Percentiles rank a stretch among this genome's conserved stretches.
phyloP scores from a whole-genome alignment of 2,888 invertebrate species.

The Seladonia tumulorum region DNA sequence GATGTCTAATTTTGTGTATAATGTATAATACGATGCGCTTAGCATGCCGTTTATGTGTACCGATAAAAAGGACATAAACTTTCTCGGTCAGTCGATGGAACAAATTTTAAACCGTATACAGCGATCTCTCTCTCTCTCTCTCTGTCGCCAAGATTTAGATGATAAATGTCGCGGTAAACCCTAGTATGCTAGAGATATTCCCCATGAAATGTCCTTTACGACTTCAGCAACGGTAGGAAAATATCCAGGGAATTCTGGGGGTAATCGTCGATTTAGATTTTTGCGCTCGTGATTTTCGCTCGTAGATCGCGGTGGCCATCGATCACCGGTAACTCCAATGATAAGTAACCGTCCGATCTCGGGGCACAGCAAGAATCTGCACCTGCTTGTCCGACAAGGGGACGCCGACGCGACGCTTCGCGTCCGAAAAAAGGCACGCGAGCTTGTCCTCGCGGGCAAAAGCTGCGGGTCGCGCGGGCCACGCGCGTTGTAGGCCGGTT shows the following conservation, averaged over 20 bases:
- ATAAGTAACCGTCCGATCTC: not conserved
- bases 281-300: not conserved
- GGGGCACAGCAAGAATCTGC: conserved; percentile 33
- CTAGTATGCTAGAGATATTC: not conserved
- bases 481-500: conserved; percentile 18
- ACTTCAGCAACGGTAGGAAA: not conserved
- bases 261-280: not conserved
- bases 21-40: too few relatives aligned
- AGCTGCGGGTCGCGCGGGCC: conserved; percentile 20
- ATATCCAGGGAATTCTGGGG: not conserved
- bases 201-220: not conserved
- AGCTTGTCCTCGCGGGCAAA: conserved; percentile 39
- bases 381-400: conserved; percentile 38
- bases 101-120: too few relatives aligned
- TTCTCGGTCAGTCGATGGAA: too few relatives aligned
- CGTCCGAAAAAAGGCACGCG: conserved; percentile 15
- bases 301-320: not conserved
- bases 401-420: conserved; percentile 12
- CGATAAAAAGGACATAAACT: too few relatives aligned
- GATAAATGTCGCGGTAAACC: too few relatives aligned
- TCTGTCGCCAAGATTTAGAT: too few relatives aligned
- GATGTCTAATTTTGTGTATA: too few relatives aligned
- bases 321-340: not conserved
- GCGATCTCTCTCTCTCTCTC: too few relatives aligned
- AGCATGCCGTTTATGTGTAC: too few relatives aligned